Percentiles rank a stretch among this genome's conserved stretches.
Conservation (phyloP, 2,888 invertebrate genomes). For the Elmis aenea region DNA sequence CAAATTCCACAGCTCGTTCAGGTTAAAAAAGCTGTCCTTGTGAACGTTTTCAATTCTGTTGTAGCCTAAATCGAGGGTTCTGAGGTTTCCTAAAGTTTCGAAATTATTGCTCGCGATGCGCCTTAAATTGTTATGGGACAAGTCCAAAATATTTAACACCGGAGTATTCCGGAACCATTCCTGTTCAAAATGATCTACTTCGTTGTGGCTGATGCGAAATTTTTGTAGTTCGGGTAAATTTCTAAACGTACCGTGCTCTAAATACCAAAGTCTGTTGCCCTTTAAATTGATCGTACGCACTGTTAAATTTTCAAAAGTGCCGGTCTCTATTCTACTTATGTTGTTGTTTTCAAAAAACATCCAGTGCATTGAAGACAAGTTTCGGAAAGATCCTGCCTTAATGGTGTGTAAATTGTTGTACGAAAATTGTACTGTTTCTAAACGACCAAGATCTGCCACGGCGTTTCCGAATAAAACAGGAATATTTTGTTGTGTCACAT, state of each 20-base stretch:
- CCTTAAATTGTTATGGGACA: slow-evolving; percentile 1
- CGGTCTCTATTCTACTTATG: neutral
- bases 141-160: neutral
- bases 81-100: neutral
- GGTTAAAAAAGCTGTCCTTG: slow-evolving; percentile 1
- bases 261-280: slow-evolving; percentile 3
- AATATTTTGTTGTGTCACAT: no score
- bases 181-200: slow-evolving; percentile 3
- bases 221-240: neutral
- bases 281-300: slow-evolving; percentile 1
- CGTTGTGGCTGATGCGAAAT: neutral
- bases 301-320: slow-evolving; percentile 2
- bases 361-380: no score
- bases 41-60: slow-evolving; percentile 4
- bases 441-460: no score
- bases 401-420: no score
- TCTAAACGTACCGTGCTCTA: slow-evolving; percentile 3
- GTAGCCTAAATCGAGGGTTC: neutral
- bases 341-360: no score
- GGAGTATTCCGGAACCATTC: slow-evolving; percentile 3
- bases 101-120: slow-evolving; percentile 2
- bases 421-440: no score
- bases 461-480: no score
- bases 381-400: no score
- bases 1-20: neutral